A percentile compares a stretch with the other conserved stretches of the same genome.
Conservation (phyloP, 2,888 invertebrate species). For the Eilema sororculum region DNA sequence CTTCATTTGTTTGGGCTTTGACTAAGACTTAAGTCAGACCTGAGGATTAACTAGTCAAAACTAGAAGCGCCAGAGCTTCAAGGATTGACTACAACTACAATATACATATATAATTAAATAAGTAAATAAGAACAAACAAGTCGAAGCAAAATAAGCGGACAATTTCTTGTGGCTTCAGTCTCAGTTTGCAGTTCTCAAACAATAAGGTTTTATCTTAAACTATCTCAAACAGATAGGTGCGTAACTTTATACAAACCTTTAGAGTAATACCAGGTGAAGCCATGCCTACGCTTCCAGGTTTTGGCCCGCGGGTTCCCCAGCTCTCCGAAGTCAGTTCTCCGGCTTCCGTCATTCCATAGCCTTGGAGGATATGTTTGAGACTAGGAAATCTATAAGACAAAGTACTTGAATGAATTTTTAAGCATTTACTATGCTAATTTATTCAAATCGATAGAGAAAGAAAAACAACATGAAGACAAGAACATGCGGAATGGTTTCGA, state of each 20-base stretch:
- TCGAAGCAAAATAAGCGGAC: neutral
- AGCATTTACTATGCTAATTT: too few relatives aligned
- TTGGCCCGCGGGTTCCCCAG: constrained; percentile 69
- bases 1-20: too few relatives aligned
- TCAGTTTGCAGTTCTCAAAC: neutral
- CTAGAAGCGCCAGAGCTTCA: too few relatives aligned
- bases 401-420: neutral
- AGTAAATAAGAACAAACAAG: neutral
- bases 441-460: too few relatives aligned
- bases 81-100: too few relatives aligned
- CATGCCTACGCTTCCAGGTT: constrained; percentile 73
- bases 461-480: too few relatives aligned
- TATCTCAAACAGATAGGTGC: neutral
- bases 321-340: constrained; percentile 73
- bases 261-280: constrained; percentile 70
- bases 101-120: too few relatives aligned
- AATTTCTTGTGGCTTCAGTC: neutral
- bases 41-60: too few relatives aligned
- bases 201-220: neutral
- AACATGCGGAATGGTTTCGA: too few relatives aligned
- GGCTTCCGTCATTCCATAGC: constrained; percentile 77
- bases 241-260: constrained; percentile 57
- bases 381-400: constrained; percentile 60
- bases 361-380: constrained; percentile 66
- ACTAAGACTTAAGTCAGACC: too few relatives aligned